phyloP scores from a whole-genome alignment of 2,797 vertebrate genomes.

The Pseudomugil tenellus region DNA sequence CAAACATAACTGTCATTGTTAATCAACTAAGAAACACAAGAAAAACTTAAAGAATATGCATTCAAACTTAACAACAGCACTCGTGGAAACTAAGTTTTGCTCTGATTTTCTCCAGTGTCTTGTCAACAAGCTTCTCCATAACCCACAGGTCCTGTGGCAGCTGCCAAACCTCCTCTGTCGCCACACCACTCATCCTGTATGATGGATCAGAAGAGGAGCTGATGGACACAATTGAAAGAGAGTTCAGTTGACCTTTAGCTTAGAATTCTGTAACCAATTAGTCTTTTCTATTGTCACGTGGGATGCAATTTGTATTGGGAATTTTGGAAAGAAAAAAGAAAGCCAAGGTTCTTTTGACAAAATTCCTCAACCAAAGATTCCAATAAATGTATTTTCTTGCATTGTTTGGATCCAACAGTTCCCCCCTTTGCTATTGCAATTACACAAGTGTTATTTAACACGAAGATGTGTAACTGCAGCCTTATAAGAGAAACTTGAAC shows the following conservation, averaged over 20 bases:
- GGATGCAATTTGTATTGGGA: constrained; percentile 4
- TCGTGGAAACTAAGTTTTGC: not conserved
- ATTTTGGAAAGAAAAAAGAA: too few species aligned
- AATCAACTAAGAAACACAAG: not conserved
- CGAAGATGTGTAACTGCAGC: constrained; percentile 30
- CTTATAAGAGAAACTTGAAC: constrained; percentile 29
- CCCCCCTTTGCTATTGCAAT: constrained; percentile 7
- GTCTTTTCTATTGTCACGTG: not conserved
- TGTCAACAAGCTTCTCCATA: constrained; percentile 28
- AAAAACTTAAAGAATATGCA: not conserved
- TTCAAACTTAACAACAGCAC: not conserved
- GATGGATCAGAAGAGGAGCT: constrained; percentile 84
- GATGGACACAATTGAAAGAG: constrained; percentile 84
- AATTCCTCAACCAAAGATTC: constrained; percentile 28
- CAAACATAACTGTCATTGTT: constrained; percentile 32
- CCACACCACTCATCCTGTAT: constrained; percentile 74
- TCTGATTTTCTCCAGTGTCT: constrained; percentile 1
- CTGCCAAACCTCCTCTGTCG: constrained; percentile 48
- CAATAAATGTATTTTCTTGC: not conserved
- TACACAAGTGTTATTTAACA: constrained; percentile 53
- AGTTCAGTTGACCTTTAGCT: constrained; percentile 76
- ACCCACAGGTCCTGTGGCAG: constrained; percentile 61
- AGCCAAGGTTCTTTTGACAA: constrained; percentile 34
- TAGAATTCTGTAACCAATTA: constrained; percentile 2
- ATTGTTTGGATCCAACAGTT: constrained; percentile 4